Evolutionary conservation across 2,797 vertebrate species (phyloP), one percentile per base, ranked within the genome.

Genomic region (Peromyscus aztecus): DNA sequence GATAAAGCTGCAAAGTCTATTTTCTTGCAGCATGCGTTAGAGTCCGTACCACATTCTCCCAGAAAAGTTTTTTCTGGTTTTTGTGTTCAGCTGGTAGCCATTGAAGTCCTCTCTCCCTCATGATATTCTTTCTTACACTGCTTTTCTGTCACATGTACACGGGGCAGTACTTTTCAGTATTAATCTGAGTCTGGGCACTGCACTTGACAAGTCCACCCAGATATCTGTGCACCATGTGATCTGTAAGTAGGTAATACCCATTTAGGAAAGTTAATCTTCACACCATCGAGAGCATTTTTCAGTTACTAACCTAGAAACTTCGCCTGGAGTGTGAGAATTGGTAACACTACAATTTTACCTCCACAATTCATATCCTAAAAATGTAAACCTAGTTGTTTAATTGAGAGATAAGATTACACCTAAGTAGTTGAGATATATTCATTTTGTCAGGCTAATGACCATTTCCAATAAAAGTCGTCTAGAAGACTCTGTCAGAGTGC

Each of bases 341-440:
- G 52, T 89, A 81, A 49, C 4, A 84, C 9, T 73, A 27, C 9
- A 3, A 55, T 23, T 63, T 93, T 96, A 85, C 67, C 34, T 52
- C 46, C 13, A 37, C 80, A 43, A 76, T 61, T 93, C 71, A 49
- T 37, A 91, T 55, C 63, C 96, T 49, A 93, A 98, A 82, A 97
- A 87, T 57, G n/a, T 34, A 89, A 95, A 90, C 24, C 69, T 88
- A 84, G 27, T 40, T 76, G 69, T 92, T 75, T 90, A n/a, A 65
- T 92, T 80, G 24, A 4, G 23, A 13, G 34, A 83, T 83, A 90
- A 63, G 63, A 84, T 29, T 76, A 43, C 49, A 61, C n/a, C 63
- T 91, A 46, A 96, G 59, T 95, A 84, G 95, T 69, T 92, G 77
- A 95, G 69, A 59, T 94, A 63, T 69, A 89, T 92, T 94, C 37